Evolutionary conservation across 2,797 vertebrate genomes (phyloP).

Genomic region (Benthosema pterotum): DNA sequence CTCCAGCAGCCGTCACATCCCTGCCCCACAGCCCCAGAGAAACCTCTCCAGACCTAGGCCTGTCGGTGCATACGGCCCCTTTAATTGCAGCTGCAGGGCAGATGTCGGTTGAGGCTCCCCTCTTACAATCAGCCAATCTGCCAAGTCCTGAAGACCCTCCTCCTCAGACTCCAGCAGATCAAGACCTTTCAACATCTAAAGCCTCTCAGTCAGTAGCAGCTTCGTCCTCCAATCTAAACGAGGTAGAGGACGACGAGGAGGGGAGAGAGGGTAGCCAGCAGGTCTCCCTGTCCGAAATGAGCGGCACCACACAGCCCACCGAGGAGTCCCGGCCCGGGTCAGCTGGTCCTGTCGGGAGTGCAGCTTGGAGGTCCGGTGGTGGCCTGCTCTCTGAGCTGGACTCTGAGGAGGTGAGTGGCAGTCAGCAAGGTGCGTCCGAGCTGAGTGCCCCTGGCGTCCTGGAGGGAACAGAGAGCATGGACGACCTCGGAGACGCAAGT

Average conservation of each 20-base stretch:
- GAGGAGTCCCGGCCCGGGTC: slow-evolving; percentile 82
- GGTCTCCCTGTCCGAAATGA: slow-evolving; percentile 84
- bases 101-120: slow-evolving; percentile 8
- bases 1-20: not conserved
- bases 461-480: slow-evolving; percentile 83
- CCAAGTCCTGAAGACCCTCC: slow-evolving; percentile 19
- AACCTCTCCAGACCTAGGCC: slow-evolving; percentile 11
- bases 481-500: slow-evolving; percentile 82
- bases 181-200: slow-evolving; percentile 31
- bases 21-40: slow-evolving; percentile 18
- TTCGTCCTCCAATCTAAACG: slow-evolving; percentile 52
- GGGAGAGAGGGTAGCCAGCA: slow-evolving; percentile 78
- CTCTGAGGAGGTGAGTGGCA: slow-evolving; percentile 83
- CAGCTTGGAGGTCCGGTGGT: slow-evolving; percentile 71
- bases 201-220: slow-evolving; percentile 2
- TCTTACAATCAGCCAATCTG: slow-evolving; percentile 25
- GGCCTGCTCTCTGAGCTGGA: slow-evolving; percentile 78
- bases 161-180: slow-evolving; percentile 37
- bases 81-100: slow-evolving; percentile 2
- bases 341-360: slow-evolving; percentile 66
- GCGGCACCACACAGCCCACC: slow-evolving; percentile 80
- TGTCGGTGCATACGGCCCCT: slow-evolving; percentile 5
- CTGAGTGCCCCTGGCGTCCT: slow-evolving; percentile 81
- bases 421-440: slow-evolving; percentile 82
- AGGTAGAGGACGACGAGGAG: slow-evolving; percentile 76